Percentiles rank a stretch among this genome's conserved stretches.
phyloP scores from a whole-genome alignment of 2,113 vertebrate species.

The Centropristis striata region DNA sequence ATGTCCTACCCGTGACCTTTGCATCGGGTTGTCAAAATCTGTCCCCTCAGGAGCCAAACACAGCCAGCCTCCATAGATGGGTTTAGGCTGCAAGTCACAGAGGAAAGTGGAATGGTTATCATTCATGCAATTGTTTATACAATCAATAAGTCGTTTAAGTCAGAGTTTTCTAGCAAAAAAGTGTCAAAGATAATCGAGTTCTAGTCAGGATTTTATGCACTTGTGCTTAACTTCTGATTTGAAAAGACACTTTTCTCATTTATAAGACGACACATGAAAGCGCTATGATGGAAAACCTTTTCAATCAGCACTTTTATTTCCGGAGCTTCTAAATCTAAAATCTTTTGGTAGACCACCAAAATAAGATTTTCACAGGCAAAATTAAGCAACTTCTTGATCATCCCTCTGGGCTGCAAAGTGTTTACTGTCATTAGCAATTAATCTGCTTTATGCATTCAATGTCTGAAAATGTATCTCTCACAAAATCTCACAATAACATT shows the following conservation, averaged over 20 bases:
- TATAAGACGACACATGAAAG: not conserved
- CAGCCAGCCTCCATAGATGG: conserved; percentile 82
- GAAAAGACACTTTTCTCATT: not conserved
- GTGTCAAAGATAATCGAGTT: too few species aligned
- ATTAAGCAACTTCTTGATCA: not conserved
- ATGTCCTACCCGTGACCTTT: conserved; percentile 77
- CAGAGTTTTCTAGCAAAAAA: too few species aligned
- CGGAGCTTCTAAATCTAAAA: not conserved
- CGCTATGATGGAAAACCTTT: not conserved
- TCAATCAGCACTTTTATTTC: not conserved
- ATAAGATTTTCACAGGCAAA: not conserved
- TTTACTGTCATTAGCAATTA: not conserved
- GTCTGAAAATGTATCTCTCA: not conserved
- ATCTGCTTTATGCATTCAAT: not conserved
- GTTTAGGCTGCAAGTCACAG: conserved; percentile 72
- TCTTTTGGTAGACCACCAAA: not conserved
- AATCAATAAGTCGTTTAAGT: too few species aligned
- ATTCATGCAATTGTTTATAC: too few species aligned
- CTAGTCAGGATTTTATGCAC: too few species aligned
- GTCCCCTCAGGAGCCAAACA: conserved; percentile 84
- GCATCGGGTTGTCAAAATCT: conserved; percentile 81
- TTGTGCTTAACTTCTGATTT: not conserved
- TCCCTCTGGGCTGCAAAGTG: not conserved
- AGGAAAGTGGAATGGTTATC: not conserved
- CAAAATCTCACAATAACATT: not conserved